These are phyloP conservation scores for Apoda limacodes DNA, from an alignment of 2,888 invertebrate genomes.

Conservation along the genomic window DNA sequence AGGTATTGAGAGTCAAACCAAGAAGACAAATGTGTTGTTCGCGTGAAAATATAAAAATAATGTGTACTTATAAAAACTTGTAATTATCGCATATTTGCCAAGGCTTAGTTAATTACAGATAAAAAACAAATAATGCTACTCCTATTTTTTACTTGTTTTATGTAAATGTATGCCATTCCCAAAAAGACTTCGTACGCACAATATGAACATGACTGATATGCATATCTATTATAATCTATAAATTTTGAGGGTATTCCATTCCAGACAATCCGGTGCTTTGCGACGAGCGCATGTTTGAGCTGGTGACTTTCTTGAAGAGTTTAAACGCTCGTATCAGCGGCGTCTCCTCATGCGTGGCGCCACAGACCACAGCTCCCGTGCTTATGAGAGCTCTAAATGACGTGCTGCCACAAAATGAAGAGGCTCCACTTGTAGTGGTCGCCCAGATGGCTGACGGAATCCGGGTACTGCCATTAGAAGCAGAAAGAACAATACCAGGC, in stretches of 20 bases:
- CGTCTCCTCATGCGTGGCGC: conserved; percentile 66
- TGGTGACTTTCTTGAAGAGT: conserved; percentile 76
- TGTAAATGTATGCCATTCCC: no score
- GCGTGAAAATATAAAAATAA: no score
- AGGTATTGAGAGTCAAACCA: no score
- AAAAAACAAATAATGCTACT: no score
- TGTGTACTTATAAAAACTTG: no score
- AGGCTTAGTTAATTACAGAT: no score
- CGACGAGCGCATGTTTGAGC: conserved; percentile 77
- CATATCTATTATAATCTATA: no score
- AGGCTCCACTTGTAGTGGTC: conserved; percentile 39
- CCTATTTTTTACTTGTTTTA: no score
- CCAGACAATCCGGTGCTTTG: conserved; percentile 86
- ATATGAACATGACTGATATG: no score
- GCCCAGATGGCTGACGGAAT: conserved; percentile 32
- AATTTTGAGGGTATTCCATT: conserved; percentile 26
- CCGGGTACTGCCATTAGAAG: conserved; percentile 24
- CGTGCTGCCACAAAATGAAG: conserved; percentile 32
- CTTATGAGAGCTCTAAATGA: conserved; percentile 51
- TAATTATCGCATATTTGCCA: no score
- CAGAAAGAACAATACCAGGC: conserved; percentile 24
- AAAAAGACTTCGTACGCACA: no score
- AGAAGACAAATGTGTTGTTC: no score
- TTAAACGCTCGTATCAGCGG: conserved; percentile 81
- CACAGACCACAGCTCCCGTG: conserved; percentile 39